A percentile compares a stretch with the other conserved stretches of the same genome.
Evolutionary conservation across 2,797 vertebrate species (phyloP).

Genomic region (Mus caroli): DNA sequence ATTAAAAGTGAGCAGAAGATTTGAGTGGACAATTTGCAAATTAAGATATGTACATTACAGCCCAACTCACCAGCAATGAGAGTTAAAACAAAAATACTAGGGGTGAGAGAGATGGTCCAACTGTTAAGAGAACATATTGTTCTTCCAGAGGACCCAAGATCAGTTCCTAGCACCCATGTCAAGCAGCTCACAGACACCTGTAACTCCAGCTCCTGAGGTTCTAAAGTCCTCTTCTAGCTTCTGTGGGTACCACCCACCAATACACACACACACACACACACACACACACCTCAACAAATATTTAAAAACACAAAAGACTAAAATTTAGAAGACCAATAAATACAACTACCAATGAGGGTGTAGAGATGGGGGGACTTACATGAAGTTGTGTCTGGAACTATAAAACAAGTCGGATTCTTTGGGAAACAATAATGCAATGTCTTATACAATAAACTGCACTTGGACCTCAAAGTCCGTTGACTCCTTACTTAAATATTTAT

Average conservation of each 20-base stretch:
- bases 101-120: background rate
- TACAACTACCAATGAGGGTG: background rate
- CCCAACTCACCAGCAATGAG: background rate
- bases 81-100: background rate
- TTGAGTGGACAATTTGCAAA: background rate
- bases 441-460: background rate
- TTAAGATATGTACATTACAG: background rate
- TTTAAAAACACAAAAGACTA: background rate
- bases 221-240: background rate
- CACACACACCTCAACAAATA: background rate
- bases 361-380: background rate
- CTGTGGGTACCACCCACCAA: background rate
- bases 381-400: background rate
- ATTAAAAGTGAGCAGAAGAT: background rate
- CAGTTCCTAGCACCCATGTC: background rate
- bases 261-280: background rate
- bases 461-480: background rate
- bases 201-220: background rate
- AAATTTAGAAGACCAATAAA: background rate
- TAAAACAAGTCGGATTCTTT: constrained; percentile 34
- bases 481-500: background rate
- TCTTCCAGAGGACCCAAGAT: background rate
- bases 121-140: background rate
- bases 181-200: background rate
- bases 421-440: background rate